These are phyloP conservation scores for Trichogramma evanescens DNA, from an alignment of 2,888 invertebrate genomes.

Conservation along the genomic window DNA sequence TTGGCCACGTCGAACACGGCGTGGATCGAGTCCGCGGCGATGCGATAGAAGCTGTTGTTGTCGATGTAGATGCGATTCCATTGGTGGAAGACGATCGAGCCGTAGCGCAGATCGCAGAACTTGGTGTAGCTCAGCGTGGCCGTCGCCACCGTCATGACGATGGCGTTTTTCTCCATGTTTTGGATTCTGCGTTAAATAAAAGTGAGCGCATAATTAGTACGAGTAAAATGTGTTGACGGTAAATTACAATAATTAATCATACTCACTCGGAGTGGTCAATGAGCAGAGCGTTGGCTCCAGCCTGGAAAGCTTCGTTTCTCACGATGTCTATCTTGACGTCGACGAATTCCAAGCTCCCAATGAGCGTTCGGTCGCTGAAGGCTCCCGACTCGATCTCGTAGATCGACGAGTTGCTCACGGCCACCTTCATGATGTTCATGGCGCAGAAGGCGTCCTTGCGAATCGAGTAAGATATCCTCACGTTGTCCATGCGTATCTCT, in stretches of 20 bases:
- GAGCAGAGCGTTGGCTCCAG: conserved; percentile 59
- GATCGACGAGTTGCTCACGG: conserved; percentile 58
- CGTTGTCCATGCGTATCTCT: conserved; percentile 53
- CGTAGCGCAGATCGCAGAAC: conserved; percentile 54
- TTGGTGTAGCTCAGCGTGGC: conserved; percentile 57
- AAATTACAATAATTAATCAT: background rate
- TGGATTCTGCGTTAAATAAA: conserved; percentile 53
- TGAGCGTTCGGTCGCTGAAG: conserved; percentile 57
- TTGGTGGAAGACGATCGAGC: conserved; percentile 59
- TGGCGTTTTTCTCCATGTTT: conserved; percentile 57
- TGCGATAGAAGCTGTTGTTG: conserved; percentile 58
- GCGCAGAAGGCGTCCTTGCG: conserved; percentile 61
- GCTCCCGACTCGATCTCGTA: conserved; percentile 57
- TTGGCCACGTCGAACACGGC: conserved; percentile 47
- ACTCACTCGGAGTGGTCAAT: conserved; percentile 59
- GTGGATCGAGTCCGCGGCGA: conserved; percentile 54
- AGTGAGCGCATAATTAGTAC: background rate
- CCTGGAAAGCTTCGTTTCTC: conserved; percentile 56
- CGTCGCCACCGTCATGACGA: conserved; percentile 58
- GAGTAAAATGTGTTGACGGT: background rate
- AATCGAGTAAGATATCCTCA: conserved; percentile 52
- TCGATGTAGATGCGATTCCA: conserved; percentile 61
- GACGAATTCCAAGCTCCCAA: conserved; percentile 56
- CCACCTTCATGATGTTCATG: conserved; percentile 57
- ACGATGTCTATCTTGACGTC: conserved; percentile 55